Base-by-base conservation (phyloP, 2,797 vertebrate species). In the Rhinophrynus dorsalis region DNA sequence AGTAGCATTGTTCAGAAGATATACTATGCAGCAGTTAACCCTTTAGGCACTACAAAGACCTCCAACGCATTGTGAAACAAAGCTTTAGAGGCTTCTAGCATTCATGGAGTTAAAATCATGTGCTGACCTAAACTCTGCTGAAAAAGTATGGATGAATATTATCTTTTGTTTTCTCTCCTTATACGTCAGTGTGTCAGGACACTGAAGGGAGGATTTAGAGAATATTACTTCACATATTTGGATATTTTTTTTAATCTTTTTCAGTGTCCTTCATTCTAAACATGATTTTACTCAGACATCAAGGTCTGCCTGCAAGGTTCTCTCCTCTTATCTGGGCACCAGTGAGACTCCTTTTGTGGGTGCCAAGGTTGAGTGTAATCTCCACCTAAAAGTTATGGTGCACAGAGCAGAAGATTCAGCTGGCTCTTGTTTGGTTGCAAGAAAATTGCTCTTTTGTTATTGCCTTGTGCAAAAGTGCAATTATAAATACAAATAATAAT, bases 221-320 rank as follows among this genome's bases (percentile, higher is more conserved):
- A 78, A 56, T 65, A 47, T 75, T 84, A 80, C 77, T 65, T 55
- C 32, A 66, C 57, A 38, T 77, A 85, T 80, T 77, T 84, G 79
- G 40, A 20, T 81, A n/a, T 80, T 78, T 55, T 78, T 78, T 78
- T 64, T 76, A 80, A 76, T 93, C 91, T 93, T 86, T 90, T 78
- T 89, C 87, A 82, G 74, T 80, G 85, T 74, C 90, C 87, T 83
- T 89, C 90, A 83, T 84, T 88, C 76, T 77, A 80, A 75, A 81
- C 82, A 76, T 0, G 69, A 76, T 84, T 86, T 84, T 83, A 51
- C 81, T 80, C 77, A 84, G 84, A 80, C 78, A 85, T 87, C 93
- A 95, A 94, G 93, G 93, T 90, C 91, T 90, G 75, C 42, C 78
- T 85, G 85, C 92, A 94, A 95, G 91, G 94, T 85, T 77, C 73